Percentiles rank a stretch among this genome's conserved stretches.
phyloP scores from a whole-genome alignment of 35 echinoderm and acorn worm species.

The Apostichopus californicus region DNA sequence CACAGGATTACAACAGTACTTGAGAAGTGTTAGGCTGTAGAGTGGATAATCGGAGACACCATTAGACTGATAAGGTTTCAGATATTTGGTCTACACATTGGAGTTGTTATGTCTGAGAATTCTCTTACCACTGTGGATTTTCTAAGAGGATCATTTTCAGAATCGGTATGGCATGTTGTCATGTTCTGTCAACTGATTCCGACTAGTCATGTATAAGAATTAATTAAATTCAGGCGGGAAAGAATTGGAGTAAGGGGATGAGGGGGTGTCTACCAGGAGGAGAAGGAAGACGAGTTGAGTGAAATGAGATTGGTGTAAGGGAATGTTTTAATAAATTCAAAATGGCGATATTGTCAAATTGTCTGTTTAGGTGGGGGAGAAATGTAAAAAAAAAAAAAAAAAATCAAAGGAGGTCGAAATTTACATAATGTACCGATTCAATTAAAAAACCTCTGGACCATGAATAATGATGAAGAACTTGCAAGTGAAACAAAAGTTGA shows the following conservation, averaged over 20 bases:
- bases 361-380: background rate
- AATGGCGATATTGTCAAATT: background rate
- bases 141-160: background rate
- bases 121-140: background rate
- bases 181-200: constrained; percentile 16
- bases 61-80: constrained; percentile 19
- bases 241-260: background rate
- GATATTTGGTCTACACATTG: constrained; percentile 12
- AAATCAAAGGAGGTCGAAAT: no score
- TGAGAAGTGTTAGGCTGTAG: background rate
- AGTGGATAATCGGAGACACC: background rate
- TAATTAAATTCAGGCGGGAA: constrained; percentile 8
- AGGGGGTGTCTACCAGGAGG: background rate
- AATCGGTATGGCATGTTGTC: constrained; percentile 12
- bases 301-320: no score
- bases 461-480: no score
- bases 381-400: background rate
- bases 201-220: background rate
- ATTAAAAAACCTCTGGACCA: no score
- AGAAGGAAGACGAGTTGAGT: no score
- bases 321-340: no score
- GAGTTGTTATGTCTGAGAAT: constrained; percentile 40
- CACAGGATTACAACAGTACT: no score
- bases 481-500: no score
- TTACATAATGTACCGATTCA: no score